Conservation (phyloP, 2,888 invertebrate species). For the Drosophila tanythrix region DNA sequence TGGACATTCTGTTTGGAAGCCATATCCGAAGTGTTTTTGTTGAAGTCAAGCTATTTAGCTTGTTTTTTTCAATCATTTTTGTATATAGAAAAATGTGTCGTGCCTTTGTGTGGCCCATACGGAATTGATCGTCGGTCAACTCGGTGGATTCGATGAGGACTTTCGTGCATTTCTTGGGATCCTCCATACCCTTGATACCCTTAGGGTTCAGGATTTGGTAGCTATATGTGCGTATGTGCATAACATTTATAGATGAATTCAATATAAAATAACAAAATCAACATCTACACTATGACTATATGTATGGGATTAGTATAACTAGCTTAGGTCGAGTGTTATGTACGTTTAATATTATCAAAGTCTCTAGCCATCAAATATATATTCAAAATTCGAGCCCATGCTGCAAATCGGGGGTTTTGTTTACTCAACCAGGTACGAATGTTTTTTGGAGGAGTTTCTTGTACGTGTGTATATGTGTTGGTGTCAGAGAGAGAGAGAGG, state of each 20-base stretch:
- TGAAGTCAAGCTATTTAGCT: constrained; percentile 40
- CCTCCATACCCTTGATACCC: constrained; percentile 90
- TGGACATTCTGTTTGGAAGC: constrained; percentile 72
- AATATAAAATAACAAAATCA: constrained; percentile 31
- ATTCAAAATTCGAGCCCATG: constrained; percentile 63
- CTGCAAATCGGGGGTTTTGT: constrained; percentile 43
- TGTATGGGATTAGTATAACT: constrained; percentile 61
- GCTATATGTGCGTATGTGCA: constrained; percentile 86
- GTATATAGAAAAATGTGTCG: constrained; percentile 83
- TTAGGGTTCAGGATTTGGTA: constrained; percentile 99
- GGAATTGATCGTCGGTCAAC: constrained; percentile 96
- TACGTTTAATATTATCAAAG: constrained; percentile 64
- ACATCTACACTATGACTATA: constrained; percentile 37
- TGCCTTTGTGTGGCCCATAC: constrained; percentile 99
- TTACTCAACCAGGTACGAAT: constrained; percentile 20
- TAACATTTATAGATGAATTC: constrained; percentile 59
- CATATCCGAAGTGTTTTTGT: constrained; percentile 67
- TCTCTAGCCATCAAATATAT: constrained; percentile 20
- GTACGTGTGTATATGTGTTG: constrained; percentile 39
- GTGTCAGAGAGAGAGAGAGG: constrained; percentile 16
- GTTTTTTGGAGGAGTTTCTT: constrained; percentile 14
- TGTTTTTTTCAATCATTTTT: constrained; percentile 13
- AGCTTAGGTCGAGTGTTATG: constrained; percentile 68
- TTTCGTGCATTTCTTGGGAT: constrained; percentile 93
- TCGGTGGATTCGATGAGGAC: constrained; percentile 92